phyloP scores from a whole-genome alignment of 2,113 vertebrate genomes.

The Podiceps cristatus region DNA sequence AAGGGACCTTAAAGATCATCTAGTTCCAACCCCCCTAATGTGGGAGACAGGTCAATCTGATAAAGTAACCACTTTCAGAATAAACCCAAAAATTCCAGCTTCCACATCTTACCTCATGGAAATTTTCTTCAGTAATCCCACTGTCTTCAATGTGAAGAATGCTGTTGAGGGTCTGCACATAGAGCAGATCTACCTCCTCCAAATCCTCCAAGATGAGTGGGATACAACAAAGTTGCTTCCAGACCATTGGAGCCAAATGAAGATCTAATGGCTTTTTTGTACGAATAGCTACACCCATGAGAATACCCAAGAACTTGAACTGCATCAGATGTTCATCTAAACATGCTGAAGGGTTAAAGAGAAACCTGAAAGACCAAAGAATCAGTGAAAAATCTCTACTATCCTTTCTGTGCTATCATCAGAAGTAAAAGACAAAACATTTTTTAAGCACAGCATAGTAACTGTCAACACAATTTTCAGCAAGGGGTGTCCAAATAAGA shows the following conservation, averaged over 20 bases:
- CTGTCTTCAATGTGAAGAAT: conserved; percentile 94
- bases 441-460: background rate
- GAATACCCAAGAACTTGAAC: conserved; percentile 88
- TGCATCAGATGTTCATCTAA: conserved; percentile 86
- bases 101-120: conserved; percentile 81
- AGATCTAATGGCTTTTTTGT: conserved; percentile 89
- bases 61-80: background rate
- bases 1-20: too few species aligned
- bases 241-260: conserved; percentile 86
- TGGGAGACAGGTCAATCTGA: background rate
- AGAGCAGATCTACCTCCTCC: conserved; percentile 88
- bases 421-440: background rate
- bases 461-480: background rate
- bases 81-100: background rate
- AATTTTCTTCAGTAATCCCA: conserved; percentile 88
- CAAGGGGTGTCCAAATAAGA: background rate
- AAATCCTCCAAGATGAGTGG: conserved; percentile 86
- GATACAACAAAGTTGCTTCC: conserved; percentile 90
- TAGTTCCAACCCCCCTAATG: background rate
- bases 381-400: background rate
- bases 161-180: conserved; percentile 89
- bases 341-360: conserved; percentile 86
- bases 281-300: conserved; percentile 90
- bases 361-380: conserved; percentile 75
- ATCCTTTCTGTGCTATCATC: background rate